These are phyloP conservation scores for Pyrrhia umbra DNA, from an alignment of 2,888 invertebrate genomes.

Conservation along the genomic window DNA sequence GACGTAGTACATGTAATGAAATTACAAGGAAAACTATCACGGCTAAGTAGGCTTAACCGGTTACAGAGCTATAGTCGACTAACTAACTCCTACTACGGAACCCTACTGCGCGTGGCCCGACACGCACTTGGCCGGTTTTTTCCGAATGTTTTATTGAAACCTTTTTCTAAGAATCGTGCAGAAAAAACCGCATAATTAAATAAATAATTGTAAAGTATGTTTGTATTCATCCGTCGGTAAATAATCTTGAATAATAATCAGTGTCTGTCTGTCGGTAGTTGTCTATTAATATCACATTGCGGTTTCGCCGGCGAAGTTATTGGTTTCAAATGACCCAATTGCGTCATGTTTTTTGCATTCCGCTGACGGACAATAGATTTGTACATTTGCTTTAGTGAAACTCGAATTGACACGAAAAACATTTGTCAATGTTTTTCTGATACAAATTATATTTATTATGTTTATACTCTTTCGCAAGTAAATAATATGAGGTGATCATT, in stretches of 20 bases:
- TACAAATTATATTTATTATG: conserved; percentile 26
- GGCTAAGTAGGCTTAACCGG: too few relatives aligned
- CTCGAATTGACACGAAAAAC: conserved; percentile 63
- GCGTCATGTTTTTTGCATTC: conserved; percentile 84
- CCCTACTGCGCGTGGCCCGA: too few relatives aligned
- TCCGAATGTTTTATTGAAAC: conserved; percentile 28
- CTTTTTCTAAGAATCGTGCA: conserved; percentile 19
- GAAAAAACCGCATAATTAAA: conserved; percentile 39
- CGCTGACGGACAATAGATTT: conserved; percentile 82
- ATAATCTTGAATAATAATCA: conserved; percentile 62
- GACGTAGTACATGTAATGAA: too few relatives aligned
- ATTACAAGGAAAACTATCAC: too few relatives aligned
- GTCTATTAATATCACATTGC: conserved; percentile 81
- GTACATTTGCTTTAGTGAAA: conserved; percentile 72
- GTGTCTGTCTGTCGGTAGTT: conserved; percentile 65
- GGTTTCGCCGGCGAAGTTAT: conserved; percentile 82
- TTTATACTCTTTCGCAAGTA: conserved; percentile 2
- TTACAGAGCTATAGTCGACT: too few relatives aligned
- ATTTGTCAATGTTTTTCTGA: conserved; percentile 55
- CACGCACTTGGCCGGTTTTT: too few relatives aligned
- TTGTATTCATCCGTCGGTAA: conserved; percentile 37
- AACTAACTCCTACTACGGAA: too few relatives aligned
- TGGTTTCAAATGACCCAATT: conserved; percentile 86
- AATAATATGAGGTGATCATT: background rate
- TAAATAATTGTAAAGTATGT: conserved; percentile 37